Conservation (phyloP, 2,113 vertebrate species). For the Pterophyllum scalare region DNA sequence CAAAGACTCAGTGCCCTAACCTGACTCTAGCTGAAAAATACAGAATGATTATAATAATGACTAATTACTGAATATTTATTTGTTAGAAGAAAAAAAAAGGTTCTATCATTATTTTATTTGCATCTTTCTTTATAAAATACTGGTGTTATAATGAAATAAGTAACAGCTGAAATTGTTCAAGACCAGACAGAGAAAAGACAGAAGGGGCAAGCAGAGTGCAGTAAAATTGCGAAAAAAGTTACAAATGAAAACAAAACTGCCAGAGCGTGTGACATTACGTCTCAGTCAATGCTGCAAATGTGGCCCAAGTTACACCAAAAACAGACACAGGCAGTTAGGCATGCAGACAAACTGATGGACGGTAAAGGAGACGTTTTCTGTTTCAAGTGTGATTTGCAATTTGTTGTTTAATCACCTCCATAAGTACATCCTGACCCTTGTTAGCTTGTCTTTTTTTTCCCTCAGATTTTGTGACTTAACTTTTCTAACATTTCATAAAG, state of each 20-base stretch:
- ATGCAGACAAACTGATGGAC: slow-evolving; percentile 75
- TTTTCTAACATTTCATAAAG: slow-evolving; percentile 22
- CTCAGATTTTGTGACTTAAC: slow-evolving; percentile 5
- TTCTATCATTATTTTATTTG: neutral
- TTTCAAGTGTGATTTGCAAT: slow-evolving; percentile 57
- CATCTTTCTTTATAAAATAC: neutral
- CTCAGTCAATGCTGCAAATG: slow-evolving; percentile 67
- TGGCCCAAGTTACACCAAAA: slow-evolving; percentile 63
- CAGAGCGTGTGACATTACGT: slow-evolving; percentile 59
- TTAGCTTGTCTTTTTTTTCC: neutral
- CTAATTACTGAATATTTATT: neutral
- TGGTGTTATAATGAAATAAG: neutral
- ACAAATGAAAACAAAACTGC: slow-evolving; percentile 68
- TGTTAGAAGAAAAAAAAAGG: neutral
- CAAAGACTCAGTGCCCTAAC: neutral
- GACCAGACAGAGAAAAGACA: slow-evolving; percentile 48
- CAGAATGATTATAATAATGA: neutral
- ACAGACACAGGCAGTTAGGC: slow-evolving; percentile 81
- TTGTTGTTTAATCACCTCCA: slow-evolving; percentile 27
- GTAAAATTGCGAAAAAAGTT: slow-evolving; percentile 46
- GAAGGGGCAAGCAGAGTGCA: slow-evolving; percentile 66
- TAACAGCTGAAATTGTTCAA: slow-evolving; percentile 17
- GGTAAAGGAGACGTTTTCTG: slow-evolving; percentile 56
- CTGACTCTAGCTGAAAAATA: neutral
- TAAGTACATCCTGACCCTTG: slow-evolving; percentile 10